Evolutionary conservation across 1,140 invertebrate species (phyloP).

Genomic region (Scaptomyza hsui): DNA sequence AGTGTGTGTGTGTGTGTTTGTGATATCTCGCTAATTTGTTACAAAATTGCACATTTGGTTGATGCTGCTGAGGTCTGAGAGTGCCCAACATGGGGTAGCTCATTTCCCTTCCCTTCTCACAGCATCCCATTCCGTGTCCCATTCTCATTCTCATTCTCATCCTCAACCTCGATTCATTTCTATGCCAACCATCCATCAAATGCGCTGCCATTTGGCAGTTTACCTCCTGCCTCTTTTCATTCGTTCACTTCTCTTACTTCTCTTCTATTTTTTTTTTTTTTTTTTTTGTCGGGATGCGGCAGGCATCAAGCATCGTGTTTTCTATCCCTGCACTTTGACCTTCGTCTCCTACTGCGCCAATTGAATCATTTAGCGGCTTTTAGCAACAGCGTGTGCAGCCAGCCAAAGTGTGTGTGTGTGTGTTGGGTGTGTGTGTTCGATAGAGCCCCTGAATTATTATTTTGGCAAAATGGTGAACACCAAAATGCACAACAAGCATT

Average conservation of each 20-base stretch:
- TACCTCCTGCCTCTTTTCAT: slow-evolving; percentile 38
- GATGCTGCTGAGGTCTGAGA: slow-evolving; percentile 7
- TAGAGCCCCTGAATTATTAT: not conserved
- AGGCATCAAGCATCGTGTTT: slow-evolving; percentile 14
- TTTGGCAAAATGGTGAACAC: not conserved
- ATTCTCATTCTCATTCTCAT: slow-evolving; percentile 4
- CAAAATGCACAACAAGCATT: not conserved
- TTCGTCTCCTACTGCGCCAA: slow-evolving; percentile 69
- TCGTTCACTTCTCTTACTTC: slow-evolving; percentile 23
- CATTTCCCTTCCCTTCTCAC: slow-evolving; percentile 43
- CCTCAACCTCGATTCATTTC: slow-evolving; percentile 3
- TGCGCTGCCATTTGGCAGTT: slow-evolving; percentile 66
- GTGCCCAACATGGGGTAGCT: slow-evolving; percentile 54
- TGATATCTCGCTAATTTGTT: slow-evolving; percentile 68
- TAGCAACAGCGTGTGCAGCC: slow-evolving; percentile 33
- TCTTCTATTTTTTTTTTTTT: slow-evolving; percentile 24
- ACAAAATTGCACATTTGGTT: slow-evolving; percentile 75
- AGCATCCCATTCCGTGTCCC: slow-evolving; percentile 44
- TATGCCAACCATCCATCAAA: slow-evolving; percentile 70
- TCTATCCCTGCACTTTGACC: slow-evolving; percentile 63
- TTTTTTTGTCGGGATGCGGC: slow-evolving; percentile 32
- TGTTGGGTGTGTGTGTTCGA: too few relatives aligned
- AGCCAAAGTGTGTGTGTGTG: not conserved
- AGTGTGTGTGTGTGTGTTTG: slow-evolving; percentile 1
- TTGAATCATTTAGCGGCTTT: slow-evolving; percentile 66